Conservation (phyloP, 1,140 invertebrate genomes). For the Scaptomyza montana region DNA sequence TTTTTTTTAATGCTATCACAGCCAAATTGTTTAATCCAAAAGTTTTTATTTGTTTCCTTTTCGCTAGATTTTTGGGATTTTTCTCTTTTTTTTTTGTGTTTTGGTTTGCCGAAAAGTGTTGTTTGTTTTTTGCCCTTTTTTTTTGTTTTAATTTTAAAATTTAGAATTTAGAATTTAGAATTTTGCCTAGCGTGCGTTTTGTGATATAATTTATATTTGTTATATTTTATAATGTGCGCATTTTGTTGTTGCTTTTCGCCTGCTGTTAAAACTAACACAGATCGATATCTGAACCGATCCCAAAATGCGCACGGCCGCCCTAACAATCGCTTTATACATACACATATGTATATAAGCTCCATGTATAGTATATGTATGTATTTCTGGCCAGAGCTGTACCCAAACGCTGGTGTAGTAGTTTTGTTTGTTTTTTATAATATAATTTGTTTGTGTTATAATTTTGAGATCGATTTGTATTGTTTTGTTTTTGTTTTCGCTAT, state of each 20-base stretch:
- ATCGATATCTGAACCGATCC: constrained; percentile 22
- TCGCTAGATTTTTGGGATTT: constrained; percentile 30
- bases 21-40: constrained; percentile 84
- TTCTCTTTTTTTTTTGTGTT: constrained; percentile 25
- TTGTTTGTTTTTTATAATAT: constrained; percentile 40
- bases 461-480: constrained; percentile 81
- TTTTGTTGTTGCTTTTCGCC: constrained; percentile 58
- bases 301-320: constrained; percentile 34
- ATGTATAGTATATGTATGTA: background rate
- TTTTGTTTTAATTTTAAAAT: constrained; percentile 66
- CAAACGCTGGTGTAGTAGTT: constrained; percentile 16
- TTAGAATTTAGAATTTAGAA: constrained; percentile 84
- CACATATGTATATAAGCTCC: background rate
- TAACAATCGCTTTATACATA: constrained; percentile 8
- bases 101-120: constrained; percentile 41
- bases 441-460: constrained; percentile 66
- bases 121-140: constrained; percentile 39
- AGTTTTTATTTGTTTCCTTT: constrained; percentile 51
- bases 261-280: constrained; percentile 18
- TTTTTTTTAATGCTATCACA: constrained; percentile 81
- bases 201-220: constrained; percentile 1
- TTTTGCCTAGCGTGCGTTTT: constrained; percentile 78
- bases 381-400: constrained; percentile 9
- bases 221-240: constrained; percentile 43
- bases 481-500: constrained; percentile 36